Evolutionary conservation across 2,797 vertebrate species (phyloP).

Genomic region (Alectoris magna): DNA sequence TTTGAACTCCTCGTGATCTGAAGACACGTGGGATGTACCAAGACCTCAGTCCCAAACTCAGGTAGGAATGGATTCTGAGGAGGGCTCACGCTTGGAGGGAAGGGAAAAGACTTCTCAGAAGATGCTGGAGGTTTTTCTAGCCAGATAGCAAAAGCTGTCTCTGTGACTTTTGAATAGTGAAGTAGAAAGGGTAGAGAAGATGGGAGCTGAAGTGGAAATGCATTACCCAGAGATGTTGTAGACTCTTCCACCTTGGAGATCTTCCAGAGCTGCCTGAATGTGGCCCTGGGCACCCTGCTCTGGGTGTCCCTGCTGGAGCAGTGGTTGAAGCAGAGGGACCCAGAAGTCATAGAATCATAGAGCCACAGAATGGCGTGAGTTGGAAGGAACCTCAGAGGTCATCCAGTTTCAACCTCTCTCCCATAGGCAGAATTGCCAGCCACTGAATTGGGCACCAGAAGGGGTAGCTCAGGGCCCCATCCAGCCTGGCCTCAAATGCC

Average conservation of each 20-base stretch:
- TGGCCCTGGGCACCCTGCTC: neutral
- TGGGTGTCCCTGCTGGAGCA: neutral
- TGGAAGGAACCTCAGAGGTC: too few relatives aligned
- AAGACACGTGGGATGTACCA: neutral
- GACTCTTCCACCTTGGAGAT: neutral
- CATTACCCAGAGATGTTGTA: neutral
- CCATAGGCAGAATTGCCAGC: too few relatives aligned
- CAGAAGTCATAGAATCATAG: too few relatives aligned
- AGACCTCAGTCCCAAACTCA: neutral
- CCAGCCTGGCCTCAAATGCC: too few relatives aligned
- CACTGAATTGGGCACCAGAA: too few relatives aligned
- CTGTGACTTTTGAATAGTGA: neutral
- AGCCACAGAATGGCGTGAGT: too few relatives aligned
- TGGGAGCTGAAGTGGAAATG: neutral
- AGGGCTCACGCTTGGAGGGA: neutral
- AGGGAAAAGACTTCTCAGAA: neutral
- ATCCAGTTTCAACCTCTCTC: too few relatives aligned
- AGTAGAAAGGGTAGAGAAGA: neutral
- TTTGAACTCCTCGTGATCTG: neutral
- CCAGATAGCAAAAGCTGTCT: neutral
- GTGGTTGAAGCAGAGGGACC: neutral
- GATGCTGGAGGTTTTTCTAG: neutral
- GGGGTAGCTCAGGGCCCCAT: too few relatives aligned
- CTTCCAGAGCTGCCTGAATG: neutral
- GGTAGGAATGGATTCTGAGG: neutral